Conservation (phyloP, 30 jellyfish, hydroid and myxozoan species). For the Calvadosia cruxmelitensis region DNA sequence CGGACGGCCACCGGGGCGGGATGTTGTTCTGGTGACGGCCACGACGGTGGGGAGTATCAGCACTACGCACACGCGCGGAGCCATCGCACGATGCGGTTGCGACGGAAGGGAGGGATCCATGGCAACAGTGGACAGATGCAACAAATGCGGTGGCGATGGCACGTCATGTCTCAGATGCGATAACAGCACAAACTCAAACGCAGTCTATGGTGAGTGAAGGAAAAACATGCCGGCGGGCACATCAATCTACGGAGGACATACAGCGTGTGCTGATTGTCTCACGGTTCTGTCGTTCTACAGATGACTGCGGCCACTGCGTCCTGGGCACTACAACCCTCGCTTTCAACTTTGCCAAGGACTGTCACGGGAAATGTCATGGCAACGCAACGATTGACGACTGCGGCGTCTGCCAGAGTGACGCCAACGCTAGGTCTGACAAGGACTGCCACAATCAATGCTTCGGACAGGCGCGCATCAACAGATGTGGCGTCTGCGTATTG, state of each 20-base stretch:
- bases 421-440: neutral
- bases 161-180: neutral
- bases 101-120: neutral
- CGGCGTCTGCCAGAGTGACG: neutral
- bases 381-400: neutral
- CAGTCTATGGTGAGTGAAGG: neutral
- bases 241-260: no score
- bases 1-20: neutral
- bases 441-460: neutral
- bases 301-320: neutral
- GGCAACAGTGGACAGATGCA: neutral
- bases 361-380: neutral
- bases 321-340: neutral
- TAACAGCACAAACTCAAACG: neutral
- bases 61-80: neutral
- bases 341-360: neutral
- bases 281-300: neutral
- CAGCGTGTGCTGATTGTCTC: no score
- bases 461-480: neutral
- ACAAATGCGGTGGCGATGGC: neutral
- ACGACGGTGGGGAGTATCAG: neutral
- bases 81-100: neutral
- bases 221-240: neutral
- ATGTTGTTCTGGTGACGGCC: neutral
- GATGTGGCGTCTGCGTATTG: neutral